Evolutionary conservation across 1,140 invertebrate species (phyloP).

Genomic region (Lucilia sericata): DNA sequence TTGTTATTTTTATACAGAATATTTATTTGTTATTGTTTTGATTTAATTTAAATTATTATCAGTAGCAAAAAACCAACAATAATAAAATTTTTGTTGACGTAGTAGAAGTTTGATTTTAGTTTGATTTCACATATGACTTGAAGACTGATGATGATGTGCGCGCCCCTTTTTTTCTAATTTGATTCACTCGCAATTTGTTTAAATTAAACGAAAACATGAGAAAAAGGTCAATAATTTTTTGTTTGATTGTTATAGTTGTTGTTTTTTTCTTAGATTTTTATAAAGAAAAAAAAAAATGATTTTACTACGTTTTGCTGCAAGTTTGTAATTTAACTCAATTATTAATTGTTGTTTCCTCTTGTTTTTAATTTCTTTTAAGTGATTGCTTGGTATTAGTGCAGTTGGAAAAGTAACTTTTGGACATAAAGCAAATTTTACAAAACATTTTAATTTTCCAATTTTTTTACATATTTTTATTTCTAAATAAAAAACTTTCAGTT

Average conservation of each 20-base stretch:
- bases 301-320: too few species aligned
- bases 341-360: neutral
- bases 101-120: neutral
- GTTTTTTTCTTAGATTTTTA: neutral
- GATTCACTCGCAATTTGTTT: neutral
- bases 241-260: neutral
- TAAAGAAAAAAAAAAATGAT: too few species aligned
- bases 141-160: neutral
- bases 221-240: neutral
- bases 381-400: too few species aligned
- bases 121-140: neutral
- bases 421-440: too few species aligned
- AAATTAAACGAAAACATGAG: neutral
- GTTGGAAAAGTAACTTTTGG: too few species aligned
- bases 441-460: too few species aligned
- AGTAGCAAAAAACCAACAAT: neutral
- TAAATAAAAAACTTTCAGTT: too few species aligned
- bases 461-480: too few species aligned
- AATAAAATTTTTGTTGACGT: neutral
- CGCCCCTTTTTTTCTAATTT: neutral
- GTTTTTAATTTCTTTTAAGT: too few species aligned
- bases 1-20: neutral
- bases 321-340: neutral
- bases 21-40: constrained; percentile 11
- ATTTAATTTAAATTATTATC: neutral